Conservation (phyloP, 2,113 vertebrate species). For the Mormoops blainvillei region DNA sequence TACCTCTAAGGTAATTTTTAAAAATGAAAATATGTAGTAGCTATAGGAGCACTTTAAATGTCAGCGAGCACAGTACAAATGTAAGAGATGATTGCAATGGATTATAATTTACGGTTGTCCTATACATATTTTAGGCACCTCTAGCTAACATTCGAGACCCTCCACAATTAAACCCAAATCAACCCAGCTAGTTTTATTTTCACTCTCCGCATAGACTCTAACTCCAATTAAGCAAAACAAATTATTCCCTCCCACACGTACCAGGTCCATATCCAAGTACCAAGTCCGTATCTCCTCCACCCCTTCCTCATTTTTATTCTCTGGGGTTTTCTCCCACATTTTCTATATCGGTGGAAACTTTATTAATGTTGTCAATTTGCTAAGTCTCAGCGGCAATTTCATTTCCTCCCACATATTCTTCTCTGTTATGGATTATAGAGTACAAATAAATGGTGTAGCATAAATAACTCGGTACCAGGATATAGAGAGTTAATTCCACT, state of each 20-base stretch:
- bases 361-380: background rate
- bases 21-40: background rate
- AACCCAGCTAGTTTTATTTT: background rate
- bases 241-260: background rate
- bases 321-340: background rate
- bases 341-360: background rate
- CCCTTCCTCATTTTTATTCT: background rate
- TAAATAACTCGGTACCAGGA: background rate
- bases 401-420: background rate
- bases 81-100: background rate
- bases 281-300: fast-evolving
- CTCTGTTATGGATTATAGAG: background rate
- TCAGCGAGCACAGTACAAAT: background rate
- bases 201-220: background rate
- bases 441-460: background rate
- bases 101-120: background rate
- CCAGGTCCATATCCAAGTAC: background rate
- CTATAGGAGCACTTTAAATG: background rate
- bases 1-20: background rate
- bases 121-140: background rate
- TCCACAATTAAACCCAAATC: background rate
- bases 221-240: background rate
- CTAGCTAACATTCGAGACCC: background rate
- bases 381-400: background rate
- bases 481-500: background rate